These are phyloP conservation scores for Coryphaenoides rupestris DNA, from an alignment of 2,113 vertebrate genomes.

Conservation along the genomic window DNA sequence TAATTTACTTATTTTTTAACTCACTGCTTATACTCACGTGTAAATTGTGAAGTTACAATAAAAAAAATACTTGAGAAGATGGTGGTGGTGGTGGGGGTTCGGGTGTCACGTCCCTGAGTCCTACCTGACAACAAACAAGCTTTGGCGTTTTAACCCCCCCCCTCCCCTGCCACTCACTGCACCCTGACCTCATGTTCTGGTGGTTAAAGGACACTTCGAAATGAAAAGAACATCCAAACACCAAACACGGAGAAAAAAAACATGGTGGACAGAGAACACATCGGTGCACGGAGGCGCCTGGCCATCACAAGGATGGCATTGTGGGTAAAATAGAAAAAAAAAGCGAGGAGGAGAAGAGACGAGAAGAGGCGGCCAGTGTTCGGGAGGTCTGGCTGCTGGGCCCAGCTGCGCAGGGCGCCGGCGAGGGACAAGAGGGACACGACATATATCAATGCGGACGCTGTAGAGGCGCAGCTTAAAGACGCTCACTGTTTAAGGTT, in stretches of 20 bases:
- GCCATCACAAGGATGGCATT: slow-evolving; percentile 55
- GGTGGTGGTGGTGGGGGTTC: too few relatives aligned
- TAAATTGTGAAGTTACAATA: too few relatives aligned
- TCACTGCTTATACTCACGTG: too few relatives aligned
- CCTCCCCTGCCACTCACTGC: slow-evolving; percentile 1
- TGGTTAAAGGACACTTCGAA: too few relatives aligned
- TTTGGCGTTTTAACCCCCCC: slow-evolving; percentile 44
- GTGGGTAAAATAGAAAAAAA: slow-evolving; percentile 35
- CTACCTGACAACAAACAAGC: slow-evolving; percentile 57
- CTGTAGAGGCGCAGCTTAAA: slow-evolving; percentile 44
- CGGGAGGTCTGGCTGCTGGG: slow-evolving; percentile 24
- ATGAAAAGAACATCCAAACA: too few relatives aligned
- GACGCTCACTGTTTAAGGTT: slow-evolving; percentile 37
- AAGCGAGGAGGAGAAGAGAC: too few relatives aligned
- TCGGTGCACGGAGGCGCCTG: slow-evolving; percentile 21
- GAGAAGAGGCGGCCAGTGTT: slow-evolving; percentile 54
- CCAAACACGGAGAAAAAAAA: too few relatives aligned
- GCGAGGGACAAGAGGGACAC: slow-evolving; percentile 38
- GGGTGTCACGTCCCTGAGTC: too few relatives aligned
- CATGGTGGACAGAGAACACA: slow-evolving; percentile 3
- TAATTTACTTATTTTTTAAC: too few relatives aligned
- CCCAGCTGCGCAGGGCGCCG: slow-evolving; percentile 54
- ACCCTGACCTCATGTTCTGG: neutral
- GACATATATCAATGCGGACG: slow-evolving; percentile 48
- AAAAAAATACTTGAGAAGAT: too few relatives aligned